phyloP scores from a whole-genome alignment of 2,113 vertebrate species.

The Sphyrna mokarran region DNA sequence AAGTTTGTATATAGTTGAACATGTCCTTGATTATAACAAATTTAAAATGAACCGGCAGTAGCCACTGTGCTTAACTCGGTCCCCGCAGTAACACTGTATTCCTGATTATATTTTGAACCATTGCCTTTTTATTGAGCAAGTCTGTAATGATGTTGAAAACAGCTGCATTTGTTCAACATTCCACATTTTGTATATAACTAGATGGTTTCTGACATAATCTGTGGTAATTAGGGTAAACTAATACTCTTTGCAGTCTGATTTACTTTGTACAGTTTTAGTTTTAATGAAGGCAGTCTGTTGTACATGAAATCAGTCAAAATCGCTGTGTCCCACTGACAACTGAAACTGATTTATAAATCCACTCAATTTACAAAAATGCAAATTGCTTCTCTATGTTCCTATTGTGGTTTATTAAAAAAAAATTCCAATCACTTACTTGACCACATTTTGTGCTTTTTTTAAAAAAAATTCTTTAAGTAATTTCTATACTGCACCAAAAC shows the following conservation, averaged over 20 bases:
- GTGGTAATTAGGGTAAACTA: conserved; percentile 78
- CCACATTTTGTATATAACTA: conserved; percentile 89
- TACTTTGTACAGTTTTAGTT: conserved; percentile 39
- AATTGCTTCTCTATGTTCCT: conserved; percentile 34
- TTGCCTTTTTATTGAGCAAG: conserved; percentile 56
- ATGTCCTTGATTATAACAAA: conserved; percentile 64
- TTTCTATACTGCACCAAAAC: neutral
- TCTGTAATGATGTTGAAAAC: conserved; percentile 60
- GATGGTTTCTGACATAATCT: conserved; percentile 79
- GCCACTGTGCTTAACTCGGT: conserved; percentile 53
- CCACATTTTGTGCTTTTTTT: conserved; percentile 27
- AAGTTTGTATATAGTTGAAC: conserved; percentile 72
- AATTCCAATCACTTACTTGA: conserved; percentile 4
- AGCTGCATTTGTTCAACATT: conserved; percentile 82
- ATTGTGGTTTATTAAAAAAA: conserved; percentile 37
- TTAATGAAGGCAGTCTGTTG: conserved; percentile 25
- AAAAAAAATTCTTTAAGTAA: neutral
- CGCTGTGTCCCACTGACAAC: conserved; percentile 30
- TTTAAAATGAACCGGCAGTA: conserved; percentile 75
- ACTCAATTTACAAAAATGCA: conserved; percentile 35
- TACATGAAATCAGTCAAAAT: conserved; percentile 34
- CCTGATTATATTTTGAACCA: conserved; percentile 57
- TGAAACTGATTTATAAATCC: conserved; percentile 37
- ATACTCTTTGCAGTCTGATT: conserved; percentile 65
- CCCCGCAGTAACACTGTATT: conserved; percentile 58